These are phyloP conservation scores for Zootermopsis nevadensis DNA, from an alignment of 2,888 invertebrate genomes.

Conservation along the genomic window DNA sequence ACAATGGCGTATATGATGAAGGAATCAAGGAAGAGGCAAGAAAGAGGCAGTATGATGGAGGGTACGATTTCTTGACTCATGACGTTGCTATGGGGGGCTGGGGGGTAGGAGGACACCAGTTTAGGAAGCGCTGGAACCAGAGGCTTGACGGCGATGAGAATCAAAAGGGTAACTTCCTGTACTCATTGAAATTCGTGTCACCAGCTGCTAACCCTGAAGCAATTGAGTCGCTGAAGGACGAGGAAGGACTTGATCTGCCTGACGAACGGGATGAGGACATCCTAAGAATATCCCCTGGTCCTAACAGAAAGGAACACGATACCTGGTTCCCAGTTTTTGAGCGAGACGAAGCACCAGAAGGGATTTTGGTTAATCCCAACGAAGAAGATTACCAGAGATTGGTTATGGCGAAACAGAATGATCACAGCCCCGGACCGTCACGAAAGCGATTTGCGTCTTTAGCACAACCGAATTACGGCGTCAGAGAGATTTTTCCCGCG, in stretches of 20 bases:
- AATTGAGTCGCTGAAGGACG: slow-evolving; percentile 49
- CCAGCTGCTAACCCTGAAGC: slow-evolving; percentile 50
- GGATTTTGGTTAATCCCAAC: neutral
- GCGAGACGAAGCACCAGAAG: slow-evolving; percentile 19
- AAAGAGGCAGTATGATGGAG: slow-evolving; percentile 50
- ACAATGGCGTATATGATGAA: slow-evolving; percentile 15
- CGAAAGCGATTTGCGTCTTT: slow-evolving; percentile 21
- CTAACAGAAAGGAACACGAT: slow-evolving; percentile 24
- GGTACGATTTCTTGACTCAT: slow-evolving; percentile 55
- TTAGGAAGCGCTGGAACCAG: slow-evolving; percentile 49
- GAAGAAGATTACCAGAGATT: slow-evolving; percentile 38
- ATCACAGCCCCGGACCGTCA: neutral
- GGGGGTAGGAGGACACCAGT: slow-evolving; percentile 17
- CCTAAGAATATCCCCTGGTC: neutral
- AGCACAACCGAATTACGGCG: neutral
- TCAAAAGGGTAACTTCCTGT: slow-evolving; percentile 48
- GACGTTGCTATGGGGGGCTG: slow-evolving; percentile 48
- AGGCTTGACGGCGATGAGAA: slow-evolving; percentile 47
- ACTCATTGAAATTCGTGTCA: slow-evolving; percentile 51
- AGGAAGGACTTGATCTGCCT: slow-evolving; percentile 42
- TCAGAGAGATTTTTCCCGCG: neutral
- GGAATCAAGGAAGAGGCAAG: neutral
- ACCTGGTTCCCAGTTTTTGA: slow-evolving; percentile 14
- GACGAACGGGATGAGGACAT: slow-evolving; percentile 51
- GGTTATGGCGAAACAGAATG: neutral